Evolutionary conservation across 2,797 vertebrate genomes (phyloP), one percentile per base, ranked within the genome.

Genomic region (Sebastes minor): DNA sequence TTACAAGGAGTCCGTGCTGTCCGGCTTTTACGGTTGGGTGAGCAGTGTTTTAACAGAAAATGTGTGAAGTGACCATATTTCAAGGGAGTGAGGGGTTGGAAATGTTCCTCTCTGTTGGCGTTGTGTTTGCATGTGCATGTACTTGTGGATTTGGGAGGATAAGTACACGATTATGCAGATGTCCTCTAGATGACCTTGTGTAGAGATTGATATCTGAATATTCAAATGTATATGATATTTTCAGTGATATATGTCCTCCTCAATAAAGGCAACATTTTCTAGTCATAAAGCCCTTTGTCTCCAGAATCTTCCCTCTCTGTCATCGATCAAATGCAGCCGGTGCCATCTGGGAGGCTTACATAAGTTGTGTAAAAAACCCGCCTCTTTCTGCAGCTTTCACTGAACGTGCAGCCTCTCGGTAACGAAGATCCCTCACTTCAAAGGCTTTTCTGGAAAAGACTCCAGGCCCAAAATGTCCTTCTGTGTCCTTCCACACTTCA

Each of bases 341-440:
- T 33, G 57, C 87, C 92, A 92, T 90, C 81, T 90, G 90, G 89
- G 86, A 88, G 70, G 76, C 78, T 91, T 90, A 84, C 33, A 83
- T 90, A 87, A 85, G 65, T 78, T 75, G 18, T 38, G 18, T 53
- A 52, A 59, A 60, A 53, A 42, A 42, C 62, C 67, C 20, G 32
- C 83, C 68, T 78, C 35, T 71, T 61, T 61, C 52, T 71, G 71
- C 79, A 73, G 81, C 80, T 69, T 71, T 18, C 62, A 16, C 20
- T 8, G 55, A 80, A 68, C 8, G 16, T 71, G 57, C 46, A 55
- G 61, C 80, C 60, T 75, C 80, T 64, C 16, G 30, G 82, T 71
- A 69, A 74, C 27, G 27, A 76, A 79, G 30, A 84, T 67, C 57
- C 71, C 62, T 64, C 57, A 77, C 81, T 90, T 89, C 88, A 89